Evolutionary conservation across 64 coral and sea anemone genomes (phyloP).

Genomic region (Pocillopora verrucosa): DNA sequence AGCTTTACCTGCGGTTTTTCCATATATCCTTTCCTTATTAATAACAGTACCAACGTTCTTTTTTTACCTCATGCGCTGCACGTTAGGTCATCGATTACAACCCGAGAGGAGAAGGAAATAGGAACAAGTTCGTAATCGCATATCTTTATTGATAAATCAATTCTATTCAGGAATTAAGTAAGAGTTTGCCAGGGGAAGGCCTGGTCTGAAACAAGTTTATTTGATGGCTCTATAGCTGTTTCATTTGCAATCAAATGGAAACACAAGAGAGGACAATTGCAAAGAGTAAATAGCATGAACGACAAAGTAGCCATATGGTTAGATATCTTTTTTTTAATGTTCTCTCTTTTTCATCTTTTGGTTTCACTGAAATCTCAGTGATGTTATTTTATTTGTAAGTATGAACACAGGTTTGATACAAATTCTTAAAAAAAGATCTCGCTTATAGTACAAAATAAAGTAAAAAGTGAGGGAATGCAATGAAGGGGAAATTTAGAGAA

Average conservation of each 20-base stretch:
- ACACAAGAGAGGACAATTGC: background rate
- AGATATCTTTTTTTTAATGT: background rate
- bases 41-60: no score
- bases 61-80: no score
- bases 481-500: background rate
- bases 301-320: background rate
- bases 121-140: no score
- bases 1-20: no score
- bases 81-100: no score
- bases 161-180: no score
- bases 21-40: no score
- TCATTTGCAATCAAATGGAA: background rate
- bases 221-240: background rate
- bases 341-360: background rate
- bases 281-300: background rate
- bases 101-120: no score
- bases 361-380: background rate
- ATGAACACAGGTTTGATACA: constrained; percentile 37
- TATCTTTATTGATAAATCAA: no score
- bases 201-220: background rate
- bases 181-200: no score
- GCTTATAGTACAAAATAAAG: constrained; percentile 17
- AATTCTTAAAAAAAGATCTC: constrained; percentile 25
- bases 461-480: background rate
- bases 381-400: background rate